Evolutionary conservation across 2,888 invertebrate species (phyloP).

Genomic region (Eurytoma adleriae): DNA sequence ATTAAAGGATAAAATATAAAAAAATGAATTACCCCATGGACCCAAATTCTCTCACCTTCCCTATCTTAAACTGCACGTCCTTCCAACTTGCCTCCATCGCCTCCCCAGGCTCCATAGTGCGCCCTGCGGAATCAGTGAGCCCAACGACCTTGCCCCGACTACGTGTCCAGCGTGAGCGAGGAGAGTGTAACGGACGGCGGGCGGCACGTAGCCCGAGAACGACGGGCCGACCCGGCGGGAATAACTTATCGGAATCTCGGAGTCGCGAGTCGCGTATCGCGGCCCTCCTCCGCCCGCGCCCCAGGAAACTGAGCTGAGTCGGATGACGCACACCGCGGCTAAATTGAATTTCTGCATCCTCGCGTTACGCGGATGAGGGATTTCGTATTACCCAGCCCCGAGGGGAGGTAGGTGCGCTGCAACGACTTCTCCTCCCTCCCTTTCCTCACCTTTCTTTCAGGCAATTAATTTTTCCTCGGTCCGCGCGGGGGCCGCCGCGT

Average conservation of each 20-base stretch:
- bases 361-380: no score
- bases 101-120: neutral
- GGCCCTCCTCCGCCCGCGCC: neutral
- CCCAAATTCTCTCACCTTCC: neutral
- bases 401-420: no score
- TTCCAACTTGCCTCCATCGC: neutral
- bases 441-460: no score
- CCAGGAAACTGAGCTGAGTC: neutral
- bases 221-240: neutral
- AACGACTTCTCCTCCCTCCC: no score
- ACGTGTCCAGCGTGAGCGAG: slow-evolving; percentile 12
- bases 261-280: neutral
- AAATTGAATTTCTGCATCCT: no score
- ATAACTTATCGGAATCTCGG: slow-evolving; percentile 40
- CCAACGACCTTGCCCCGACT: slow-evolving; percentile 38
- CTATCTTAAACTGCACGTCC: neutral
- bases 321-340: neutral
- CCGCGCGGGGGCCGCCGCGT: no score
- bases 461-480: no score
- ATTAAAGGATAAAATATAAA: no score
- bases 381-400: no score
- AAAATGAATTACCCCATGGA: no score
- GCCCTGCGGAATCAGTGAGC: neutral
- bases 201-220: slow-evolving; percentile 2
- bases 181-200: neutral